phyloP scores from a whole-genome alignment of 1,140 invertebrate species.

The Drosophila guanche region DNA sequence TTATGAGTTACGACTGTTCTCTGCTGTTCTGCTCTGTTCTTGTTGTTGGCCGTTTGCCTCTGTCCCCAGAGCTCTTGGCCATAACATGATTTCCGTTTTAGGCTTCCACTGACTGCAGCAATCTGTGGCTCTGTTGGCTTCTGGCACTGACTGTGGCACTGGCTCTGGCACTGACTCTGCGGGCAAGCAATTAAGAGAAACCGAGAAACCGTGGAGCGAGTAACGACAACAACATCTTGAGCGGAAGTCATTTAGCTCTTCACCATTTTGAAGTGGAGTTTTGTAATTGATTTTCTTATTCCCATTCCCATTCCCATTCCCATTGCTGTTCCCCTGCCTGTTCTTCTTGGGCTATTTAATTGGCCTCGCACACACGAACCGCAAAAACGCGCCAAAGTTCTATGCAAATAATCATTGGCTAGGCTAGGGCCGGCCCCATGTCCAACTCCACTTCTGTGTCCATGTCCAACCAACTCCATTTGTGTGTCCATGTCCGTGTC shows the following conservation, averaged over 20 bases:
- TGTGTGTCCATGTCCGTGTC: not conserved
- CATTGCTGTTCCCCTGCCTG: not conserved
- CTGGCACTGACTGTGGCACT: too few species aligned
- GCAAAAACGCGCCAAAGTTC: constrained; percentile 73
- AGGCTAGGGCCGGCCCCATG: constrained; percentile 17
- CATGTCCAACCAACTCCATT: constrained; percentile 32
- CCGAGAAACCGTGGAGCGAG: constrained; percentile 3
- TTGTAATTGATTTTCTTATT: constrained; percentile 77
- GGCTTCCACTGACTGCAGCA: constrained; percentile 36
- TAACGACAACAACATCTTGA: constrained; percentile 56
- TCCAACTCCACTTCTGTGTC: constrained; percentile 24
- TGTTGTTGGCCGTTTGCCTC: constrained; percentile 26
- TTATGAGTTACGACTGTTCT: constrained; percentile 70
- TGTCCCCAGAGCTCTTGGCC: constrained; percentile 55
- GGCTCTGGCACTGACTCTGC: constrained; percentile 29
- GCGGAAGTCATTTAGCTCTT: constrained; percentile 75
- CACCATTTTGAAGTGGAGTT: constrained; percentile 53
- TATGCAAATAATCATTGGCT: constrained; percentile 67
- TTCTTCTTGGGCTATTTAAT: constrained; percentile 35
- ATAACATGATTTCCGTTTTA: constrained; percentile 81
- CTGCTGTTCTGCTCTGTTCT: constrained; percentile 13
- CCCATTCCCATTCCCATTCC: constrained; percentile 7
- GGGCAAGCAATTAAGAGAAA: constrained; percentile 68
- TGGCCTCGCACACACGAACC: constrained; percentile 53
- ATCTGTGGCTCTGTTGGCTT: constrained; percentile 6